phyloP scores from a whole-genome alignment of 2,888 invertebrate genomes.

The Sicus ferrugineus region DNA sequence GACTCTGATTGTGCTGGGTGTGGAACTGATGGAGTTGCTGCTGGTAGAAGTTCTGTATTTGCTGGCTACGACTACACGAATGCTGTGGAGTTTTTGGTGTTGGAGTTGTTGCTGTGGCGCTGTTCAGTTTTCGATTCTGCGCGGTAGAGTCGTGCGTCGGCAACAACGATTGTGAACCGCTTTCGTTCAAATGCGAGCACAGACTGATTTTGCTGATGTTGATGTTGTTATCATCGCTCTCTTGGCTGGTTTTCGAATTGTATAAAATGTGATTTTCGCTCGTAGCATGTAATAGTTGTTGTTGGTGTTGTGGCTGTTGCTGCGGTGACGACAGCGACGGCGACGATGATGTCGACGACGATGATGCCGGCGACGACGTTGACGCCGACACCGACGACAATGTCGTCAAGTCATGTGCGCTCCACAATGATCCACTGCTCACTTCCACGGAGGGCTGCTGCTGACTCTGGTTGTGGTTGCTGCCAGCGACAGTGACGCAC shows the following conservation, averaged over 20 bases:
- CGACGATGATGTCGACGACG: conserved; percentile 40
- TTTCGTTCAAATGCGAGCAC: conserved; percentile 49
- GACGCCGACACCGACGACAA: no score
- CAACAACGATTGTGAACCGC: conserved; percentile 46
- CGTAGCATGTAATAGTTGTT: conserved; percentile 25
- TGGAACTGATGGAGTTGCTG: conserved; percentile 50
- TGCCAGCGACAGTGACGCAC: conserved; percentile 39
- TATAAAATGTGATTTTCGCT: conserved; percentile 12
- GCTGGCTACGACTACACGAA: conserved; percentile 46
- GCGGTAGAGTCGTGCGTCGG: conserved; percentile 36
- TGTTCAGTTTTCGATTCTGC: conserved; percentile 40
- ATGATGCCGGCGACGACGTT: conserved; percentile 38
- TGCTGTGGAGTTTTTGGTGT: conserved; percentile 36
- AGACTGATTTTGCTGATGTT: conserved; percentile 46
- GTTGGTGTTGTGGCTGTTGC: conserved; percentile 42
- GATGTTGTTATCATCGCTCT: conserved; percentile 34
- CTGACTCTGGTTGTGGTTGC: conserved; percentile 21
- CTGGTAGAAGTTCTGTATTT: conserved; percentile 48
- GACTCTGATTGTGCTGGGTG: conserved; percentile 48
- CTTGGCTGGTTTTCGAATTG: conserved; percentile 25
- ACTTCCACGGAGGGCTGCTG: background rate
- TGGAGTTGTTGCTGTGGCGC: conserved; percentile 30
- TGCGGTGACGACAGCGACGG: conserved; percentile 43
- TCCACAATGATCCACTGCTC: background rate
- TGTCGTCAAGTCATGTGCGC: conserved; percentile 14